Percentiles rank a stretch among this genome's conserved stretches.
Evolutionary conservation across 2,888 invertebrate genomes (phyloP).

Genomic region (Nephrotoma appendiculata): DNA sequence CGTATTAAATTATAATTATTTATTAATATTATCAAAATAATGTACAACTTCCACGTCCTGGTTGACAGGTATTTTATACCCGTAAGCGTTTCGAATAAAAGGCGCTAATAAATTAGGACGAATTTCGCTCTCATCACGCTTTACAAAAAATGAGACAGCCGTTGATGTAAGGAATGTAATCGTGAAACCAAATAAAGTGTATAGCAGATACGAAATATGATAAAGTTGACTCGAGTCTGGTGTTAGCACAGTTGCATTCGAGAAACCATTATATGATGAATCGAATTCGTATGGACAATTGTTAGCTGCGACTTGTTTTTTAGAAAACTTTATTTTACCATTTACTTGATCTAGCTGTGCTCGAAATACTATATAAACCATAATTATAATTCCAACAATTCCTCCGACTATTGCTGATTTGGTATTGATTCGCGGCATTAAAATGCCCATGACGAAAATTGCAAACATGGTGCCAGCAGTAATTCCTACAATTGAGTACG

Average conservation of each 20-base stretch:
- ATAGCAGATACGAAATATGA: slow-evolving; percentile 31
- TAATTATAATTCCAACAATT: slow-evolving; percentile 42
- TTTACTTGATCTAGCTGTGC: slow-evolving; percentile 51
- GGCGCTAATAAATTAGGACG: background rate
- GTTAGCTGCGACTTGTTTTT: slow-evolving; percentile 36
- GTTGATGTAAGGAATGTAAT: background rate
- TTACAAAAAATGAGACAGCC: background rate
- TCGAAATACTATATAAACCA: slow-evolving; percentile 52
- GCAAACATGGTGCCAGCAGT: slow-evolving; percentile 46
- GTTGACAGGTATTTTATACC: background rate
- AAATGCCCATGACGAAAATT: slow-evolving; percentile 51
- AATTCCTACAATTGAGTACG: background rate
- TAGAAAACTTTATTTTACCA: slow-evolving; percentile 41
- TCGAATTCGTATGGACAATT: slow-evolving; percentile 31
- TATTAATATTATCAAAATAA: background rate
- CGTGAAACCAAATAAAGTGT: slow-evolving; percentile 40
- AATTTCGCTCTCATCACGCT: background rate
- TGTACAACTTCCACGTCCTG: background rate
- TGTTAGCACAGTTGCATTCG: background rate
- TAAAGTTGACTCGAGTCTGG: background rate
- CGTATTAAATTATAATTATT: background rate
- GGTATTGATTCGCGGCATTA: slow-evolving; percentile 47
- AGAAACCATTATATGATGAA: background rate
- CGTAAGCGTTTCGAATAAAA: background rate
- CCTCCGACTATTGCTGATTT: slow-evolving; percentile 58